phyloP scores from a whole-genome alignment of 2,113 vertebrate genomes.

The Vulpes lagopus region DNA sequence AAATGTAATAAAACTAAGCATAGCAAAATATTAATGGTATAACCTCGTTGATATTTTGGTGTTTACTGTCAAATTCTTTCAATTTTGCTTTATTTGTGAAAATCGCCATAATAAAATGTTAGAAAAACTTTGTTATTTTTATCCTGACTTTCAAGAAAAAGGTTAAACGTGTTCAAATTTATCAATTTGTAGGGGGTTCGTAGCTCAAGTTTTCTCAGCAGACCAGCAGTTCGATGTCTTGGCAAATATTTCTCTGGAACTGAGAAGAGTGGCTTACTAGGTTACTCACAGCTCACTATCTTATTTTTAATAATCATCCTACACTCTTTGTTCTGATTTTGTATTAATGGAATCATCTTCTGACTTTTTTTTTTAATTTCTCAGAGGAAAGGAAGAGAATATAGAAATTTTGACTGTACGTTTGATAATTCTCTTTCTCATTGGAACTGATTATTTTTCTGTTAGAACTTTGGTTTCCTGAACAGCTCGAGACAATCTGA shows the following conservation, averaged over 20 bases:
- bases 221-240: background rate
- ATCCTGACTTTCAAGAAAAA: background rate
- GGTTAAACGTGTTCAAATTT: background rate
- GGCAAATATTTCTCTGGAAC: background rate
- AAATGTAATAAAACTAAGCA: background rate
- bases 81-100: background rate
- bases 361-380: slow-evolving; percentile 23
- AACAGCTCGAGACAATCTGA: background rate
- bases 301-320: background rate
- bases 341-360: background rate
- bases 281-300: background rate
- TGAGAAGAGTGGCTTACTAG: background rate
- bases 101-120: background rate
- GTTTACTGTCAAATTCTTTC: background rate
- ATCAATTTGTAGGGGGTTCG: background rate
- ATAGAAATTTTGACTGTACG: background rate
- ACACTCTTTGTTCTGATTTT: background rate
- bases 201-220: background rate
- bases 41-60: background rate
- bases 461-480: background rate
- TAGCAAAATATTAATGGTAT: background rate
- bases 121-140: background rate
- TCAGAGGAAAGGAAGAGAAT: background rate
- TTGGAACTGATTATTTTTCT: background rate
- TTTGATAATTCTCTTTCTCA: background rate